These are phyloP conservation scores for Ennomos erosarius DNA, from an alignment of 2,888 invertebrate species.

Conservation along the genomic window DNA sequence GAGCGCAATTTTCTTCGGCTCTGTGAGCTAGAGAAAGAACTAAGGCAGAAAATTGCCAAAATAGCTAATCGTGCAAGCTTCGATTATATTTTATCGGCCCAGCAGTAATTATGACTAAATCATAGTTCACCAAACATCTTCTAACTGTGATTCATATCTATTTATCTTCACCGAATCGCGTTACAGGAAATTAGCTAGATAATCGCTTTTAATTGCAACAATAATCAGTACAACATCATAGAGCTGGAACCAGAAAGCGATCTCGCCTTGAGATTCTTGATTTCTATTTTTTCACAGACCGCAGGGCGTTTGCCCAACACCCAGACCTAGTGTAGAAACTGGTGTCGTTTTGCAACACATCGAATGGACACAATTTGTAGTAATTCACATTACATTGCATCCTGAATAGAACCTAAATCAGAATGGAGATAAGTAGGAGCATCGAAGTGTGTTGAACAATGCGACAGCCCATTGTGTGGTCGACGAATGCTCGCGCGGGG, in stretches of 20 bases:
- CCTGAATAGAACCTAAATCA: constrained; percentile 48
- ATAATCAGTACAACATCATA: constrained; percentile 65
- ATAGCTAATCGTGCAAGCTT: neutral
- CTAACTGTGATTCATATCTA: constrained; percentile 36
- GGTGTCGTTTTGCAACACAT: constrained; percentile 30
- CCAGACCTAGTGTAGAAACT: constrained; percentile 53
- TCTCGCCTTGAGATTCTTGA: constrained; percentile 73
- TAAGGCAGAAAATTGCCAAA: neutral
- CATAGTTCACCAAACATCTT: constrained; percentile 3
- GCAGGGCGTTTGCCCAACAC: constrained; percentile 65
- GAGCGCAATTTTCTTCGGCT: no score
- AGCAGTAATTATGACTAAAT: neutral
- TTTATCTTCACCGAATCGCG: constrained; percentile 44
- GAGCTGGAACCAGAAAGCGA: constrained; percentile 62
- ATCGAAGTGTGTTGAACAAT: constrained; percentile 57
- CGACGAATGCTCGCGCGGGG: constrained; percentile 51
- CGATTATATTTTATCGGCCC: neutral
- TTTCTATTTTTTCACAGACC: constrained; percentile 69
- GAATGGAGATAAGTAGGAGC: constrained; percentile 45
- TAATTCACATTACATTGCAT: constrained; percentile 56
- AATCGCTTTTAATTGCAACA: constrained; percentile 65
- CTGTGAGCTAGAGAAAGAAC: no score
- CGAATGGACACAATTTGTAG: constrained; percentile 46
- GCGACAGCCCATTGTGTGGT: constrained; percentile 53
- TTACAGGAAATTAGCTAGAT: constrained; percentile 68